Evolutionary conservation across 1,140 invertebrate species (phyloP), one percentile per base, ranked within the genome.

Genomic region (Tachypleus tridentatus): DNA sequence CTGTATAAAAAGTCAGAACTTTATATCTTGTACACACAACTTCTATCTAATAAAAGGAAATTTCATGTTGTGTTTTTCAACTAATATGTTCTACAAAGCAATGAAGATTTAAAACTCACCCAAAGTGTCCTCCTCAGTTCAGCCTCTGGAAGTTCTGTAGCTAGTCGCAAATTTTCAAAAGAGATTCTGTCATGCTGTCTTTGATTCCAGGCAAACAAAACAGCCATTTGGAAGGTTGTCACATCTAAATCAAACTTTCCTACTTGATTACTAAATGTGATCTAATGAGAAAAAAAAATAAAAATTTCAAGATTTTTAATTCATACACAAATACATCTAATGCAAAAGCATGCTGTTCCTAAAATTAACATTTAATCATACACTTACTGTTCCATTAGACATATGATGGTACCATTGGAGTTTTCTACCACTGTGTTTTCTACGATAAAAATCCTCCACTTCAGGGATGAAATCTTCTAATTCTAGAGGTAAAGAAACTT

Each of bases 381-480:
- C 64, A 71, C 76, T 74, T 80, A 86, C 83, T 51, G 93, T 95
- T 71, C 96, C 97, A 82, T 98, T 98, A 58, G 95, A 97, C 94
- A 99, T 98, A 72, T 98, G 94, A 82, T 99, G 95, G 78, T 98
- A 96, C 97, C 97, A 99, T 78, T 97, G 93, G 56, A 99, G 82
- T 78, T 98, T 98, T 58, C 97, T 80, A n/a, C 96, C 96, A 74
- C 87, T 94, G 80, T 99, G 96, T 76, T 98, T 97, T 53, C 74
- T 76, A 68, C 77, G 74, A 72, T 84, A 84, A 69, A 82, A 82
- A 58, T 81, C 79, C 88, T 98, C 80, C 86, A 80, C 75, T 80
- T 99, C 93, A 5, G 95, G 95, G 73, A 99, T 97, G 76, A 95
- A 96, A 76, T 99, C 96, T 79, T 99, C 97, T 70, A 99, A 79